These are phyloP conservation scores for Bemisia tabaci DNA, from an alignment of 1,140 invertebrate genomes.

Conservation along the genomic window DNA sequence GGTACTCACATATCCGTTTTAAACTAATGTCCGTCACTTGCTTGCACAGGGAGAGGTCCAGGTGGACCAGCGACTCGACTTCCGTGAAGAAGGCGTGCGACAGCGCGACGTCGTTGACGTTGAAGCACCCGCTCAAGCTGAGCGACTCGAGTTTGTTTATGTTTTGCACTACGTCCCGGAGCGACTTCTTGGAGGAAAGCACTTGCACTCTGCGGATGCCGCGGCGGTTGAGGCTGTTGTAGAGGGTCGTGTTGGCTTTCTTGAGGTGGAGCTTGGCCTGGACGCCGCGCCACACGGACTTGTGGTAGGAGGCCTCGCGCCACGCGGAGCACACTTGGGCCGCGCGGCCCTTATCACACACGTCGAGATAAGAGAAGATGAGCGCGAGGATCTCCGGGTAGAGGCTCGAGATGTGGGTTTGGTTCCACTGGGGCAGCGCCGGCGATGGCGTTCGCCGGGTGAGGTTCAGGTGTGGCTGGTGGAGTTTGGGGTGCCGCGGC, in stretches of 20 bases:
- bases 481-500: constrained; percentile 38
- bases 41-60: constrained; percentile 87
- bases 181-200: constrained; percentile 64
- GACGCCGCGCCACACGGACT: constrained; percentile 83
- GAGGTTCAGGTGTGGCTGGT: constrained; percentile 38
- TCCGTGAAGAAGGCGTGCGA: constrained; percentile 63
- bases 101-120: constrained; percentile 73
- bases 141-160: constrained; percentile 75
- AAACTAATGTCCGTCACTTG: constrained; percentile 80
- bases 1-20: constrained; percentile 62
- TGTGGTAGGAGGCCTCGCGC: constrained; percentile 81
- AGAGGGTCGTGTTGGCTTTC: constrained; percentile 46
- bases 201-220: constrained; percentile 83
- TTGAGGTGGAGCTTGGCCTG: constrained; percentile 80
- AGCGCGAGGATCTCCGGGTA: constrained; percentile 85
- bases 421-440: constrained; percentile 25
- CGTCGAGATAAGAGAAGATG: constrained; percentile 80
- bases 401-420: constrained; percentile 67
- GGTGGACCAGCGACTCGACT: constrained; percentile 52
- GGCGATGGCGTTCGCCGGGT: constrained; percentile 26
- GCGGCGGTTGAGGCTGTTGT: constrained; percentile 56
- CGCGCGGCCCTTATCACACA: constrained; percentile 68
- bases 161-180: constrained; percentile 72
- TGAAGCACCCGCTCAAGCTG: constrained; percentile 85
- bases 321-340: constrained; percentile 81